Conservation (phyloP, 2,797 vertebrate species). For the Avahi laniger region DNA sequence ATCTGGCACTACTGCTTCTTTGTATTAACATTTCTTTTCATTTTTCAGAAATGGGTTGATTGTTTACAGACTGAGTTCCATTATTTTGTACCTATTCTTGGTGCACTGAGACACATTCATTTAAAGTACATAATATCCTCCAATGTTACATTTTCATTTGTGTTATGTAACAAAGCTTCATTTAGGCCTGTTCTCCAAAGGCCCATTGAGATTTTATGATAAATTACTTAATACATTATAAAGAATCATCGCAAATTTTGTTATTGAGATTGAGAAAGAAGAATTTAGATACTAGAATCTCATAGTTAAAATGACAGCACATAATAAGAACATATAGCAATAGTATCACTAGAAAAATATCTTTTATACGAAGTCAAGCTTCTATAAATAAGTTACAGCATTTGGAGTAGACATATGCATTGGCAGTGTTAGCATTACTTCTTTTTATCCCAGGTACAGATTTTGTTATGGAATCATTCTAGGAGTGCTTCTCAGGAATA, state of each 20-base stretch:
- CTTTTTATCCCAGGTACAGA: neutral
- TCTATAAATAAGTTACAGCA: neutral
- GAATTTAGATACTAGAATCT: constrained; percentile 14
- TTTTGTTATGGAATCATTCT: neutral
- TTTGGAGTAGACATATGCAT: neutral
- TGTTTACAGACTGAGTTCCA: neutral
- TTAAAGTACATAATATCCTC: neutral
- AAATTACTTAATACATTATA: constrained; percentile 3
- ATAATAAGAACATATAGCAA: neutral
- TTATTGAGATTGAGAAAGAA: constrained; percentile 22
- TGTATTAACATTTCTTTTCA: constrained; percentile 7
- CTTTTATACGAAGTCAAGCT: neutral
- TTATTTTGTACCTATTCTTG: neutral
- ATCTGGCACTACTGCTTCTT: neutral
- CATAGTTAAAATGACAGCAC: constrained; percentile 20
- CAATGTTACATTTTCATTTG: neutral
- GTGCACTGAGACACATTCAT: neutral
- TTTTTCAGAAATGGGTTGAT: neutral
- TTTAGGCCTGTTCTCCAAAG: constrained; percentile 34
- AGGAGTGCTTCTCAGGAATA: neutral
- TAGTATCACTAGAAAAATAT: neutral
- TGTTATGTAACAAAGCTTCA: neutral
- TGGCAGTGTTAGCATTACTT: neutral
- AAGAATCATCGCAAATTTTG: neutral
- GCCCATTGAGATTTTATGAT: neutral